phyloP scores from a whole-genome alignment of 2,888 invertebrate genomes.

The Dinocampus coccinellae region DNA sequence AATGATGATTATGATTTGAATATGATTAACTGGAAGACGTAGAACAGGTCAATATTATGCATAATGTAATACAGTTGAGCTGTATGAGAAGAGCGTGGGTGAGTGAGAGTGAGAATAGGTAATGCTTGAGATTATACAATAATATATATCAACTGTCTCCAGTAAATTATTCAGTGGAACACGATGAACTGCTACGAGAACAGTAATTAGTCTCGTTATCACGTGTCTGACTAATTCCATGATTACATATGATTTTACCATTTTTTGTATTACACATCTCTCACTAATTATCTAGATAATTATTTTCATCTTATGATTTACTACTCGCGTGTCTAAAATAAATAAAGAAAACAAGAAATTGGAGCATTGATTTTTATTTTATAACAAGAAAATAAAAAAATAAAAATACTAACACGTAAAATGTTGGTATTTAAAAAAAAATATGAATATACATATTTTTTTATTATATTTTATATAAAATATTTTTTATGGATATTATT shows the following conservation, averaged over 20 bases:
- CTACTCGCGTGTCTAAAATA: not conserved
- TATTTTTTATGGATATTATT: too few species aligned
- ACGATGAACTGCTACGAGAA: constrained; percentile 36
- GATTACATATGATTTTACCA: constrained; percentile 7
- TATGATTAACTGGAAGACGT: not conserved
- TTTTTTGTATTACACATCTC: not conserved
- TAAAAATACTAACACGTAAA: too few species aligned
- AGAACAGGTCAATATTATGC: not conserved
- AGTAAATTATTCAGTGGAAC: constrained; percentile 44
- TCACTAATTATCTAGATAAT: not conserved
- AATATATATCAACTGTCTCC: constrained; percentile 23
- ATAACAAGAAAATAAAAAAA: too few species aligned
- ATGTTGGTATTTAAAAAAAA: too few species aligned
- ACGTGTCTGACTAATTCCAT: constrained; percentile 28
- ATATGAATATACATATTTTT: too few species aligned
- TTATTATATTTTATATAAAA: too few species aligned
- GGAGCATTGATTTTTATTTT: not conserved
- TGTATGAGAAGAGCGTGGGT: not conserved
- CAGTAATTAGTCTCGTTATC: constrained; percentile 46
- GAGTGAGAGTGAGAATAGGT: not conserved
- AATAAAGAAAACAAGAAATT: not conserved
- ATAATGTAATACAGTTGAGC: not conserved
- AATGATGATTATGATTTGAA: not conserved
- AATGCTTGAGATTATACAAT: constrained; percentile 24
- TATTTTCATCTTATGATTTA: not conserved